Evolutionary conservation across 2,797 vertebrate genomes (phyloP).

Genomic region (Smutsia temminckii): DNA sequence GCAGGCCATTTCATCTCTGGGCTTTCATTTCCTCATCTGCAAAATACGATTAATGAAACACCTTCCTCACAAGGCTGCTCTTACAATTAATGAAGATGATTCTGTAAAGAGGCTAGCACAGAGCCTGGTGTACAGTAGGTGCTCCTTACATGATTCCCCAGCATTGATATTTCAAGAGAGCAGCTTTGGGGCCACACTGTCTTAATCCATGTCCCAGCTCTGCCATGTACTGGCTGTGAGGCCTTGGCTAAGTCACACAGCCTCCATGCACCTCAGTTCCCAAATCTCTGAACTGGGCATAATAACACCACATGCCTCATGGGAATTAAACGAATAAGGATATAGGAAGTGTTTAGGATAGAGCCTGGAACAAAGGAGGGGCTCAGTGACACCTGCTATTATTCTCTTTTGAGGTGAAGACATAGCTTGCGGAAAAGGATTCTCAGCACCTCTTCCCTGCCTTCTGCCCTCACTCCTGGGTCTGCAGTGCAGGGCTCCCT

Average conservation of each 20-base stretch:
- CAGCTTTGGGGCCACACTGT: not conserved
- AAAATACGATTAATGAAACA: not conserved
- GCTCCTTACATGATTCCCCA: not conserved
- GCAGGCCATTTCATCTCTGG: not conserved
- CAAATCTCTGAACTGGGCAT: not conserved
- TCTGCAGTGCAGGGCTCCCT: not conserved
- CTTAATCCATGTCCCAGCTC: not conserved
- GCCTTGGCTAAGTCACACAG: not conserved
- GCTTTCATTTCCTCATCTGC: not conserved
- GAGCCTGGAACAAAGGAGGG: not conserved
- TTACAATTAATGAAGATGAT: not conserved
- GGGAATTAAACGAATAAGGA: not conserved
- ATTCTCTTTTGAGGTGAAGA: not conserved
- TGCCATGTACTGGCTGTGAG: not conserved
- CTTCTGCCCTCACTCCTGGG: not conserved
- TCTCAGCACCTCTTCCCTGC: rapidly evolving
- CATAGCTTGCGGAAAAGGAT: not conserved
- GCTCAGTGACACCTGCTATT: not conserved
- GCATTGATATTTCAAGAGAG: not conserved
- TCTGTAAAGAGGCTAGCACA: not conserved
- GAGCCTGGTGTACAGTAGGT: not conserved
- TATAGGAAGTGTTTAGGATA: not conserved
- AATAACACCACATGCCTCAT: no score
- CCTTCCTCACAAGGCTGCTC: not conserved
- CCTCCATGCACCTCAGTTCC: not conserved